Evolutionary conservation across 2,797 vertebrate genomes (phyloP).

Genomic region (Helarctos malayanus): DNA sequence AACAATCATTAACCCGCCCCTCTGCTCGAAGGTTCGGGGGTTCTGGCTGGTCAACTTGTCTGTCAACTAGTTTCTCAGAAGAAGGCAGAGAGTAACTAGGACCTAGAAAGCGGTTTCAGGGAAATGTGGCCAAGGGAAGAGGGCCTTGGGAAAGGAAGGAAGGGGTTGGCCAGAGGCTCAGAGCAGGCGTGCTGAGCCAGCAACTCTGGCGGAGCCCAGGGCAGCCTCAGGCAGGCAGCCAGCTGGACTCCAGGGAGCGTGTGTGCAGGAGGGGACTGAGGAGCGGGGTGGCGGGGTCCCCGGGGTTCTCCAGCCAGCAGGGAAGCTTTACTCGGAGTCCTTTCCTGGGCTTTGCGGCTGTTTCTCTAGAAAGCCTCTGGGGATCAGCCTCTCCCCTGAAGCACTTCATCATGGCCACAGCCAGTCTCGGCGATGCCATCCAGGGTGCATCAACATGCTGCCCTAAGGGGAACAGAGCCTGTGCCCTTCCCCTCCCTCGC

Average conservation of each 20-base stretch:
- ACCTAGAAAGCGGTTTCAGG: slow-evolving; percentile 4
- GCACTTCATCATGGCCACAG: not conserved
- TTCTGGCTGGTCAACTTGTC: not conserved
- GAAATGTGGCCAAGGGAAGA: not conserved
- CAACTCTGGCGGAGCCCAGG: not conserved
- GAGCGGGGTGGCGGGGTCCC: rapidly evolving
- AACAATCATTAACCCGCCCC: not conserved
- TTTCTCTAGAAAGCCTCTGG: not conserved
- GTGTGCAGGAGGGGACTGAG: rapidly evolving
- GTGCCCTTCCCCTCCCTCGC: not conserved
- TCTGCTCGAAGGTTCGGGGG: not conserved
- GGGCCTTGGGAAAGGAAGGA: not conserved
- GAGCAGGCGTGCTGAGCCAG: not conserved
- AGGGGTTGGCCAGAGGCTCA: not conserved
- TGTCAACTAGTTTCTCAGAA: not conserved
- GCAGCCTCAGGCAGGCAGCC: not conserved
- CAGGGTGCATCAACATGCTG: not conserved
- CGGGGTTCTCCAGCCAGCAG: not conserved
- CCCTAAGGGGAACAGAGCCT: not conserved
- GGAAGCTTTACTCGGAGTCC: not conserved
- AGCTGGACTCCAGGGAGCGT: not conserved
- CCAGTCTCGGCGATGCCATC: not conserved
- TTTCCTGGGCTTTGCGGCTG: not conserved
- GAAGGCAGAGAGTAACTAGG: not conserved
- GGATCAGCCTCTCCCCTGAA: not conserved